Evolutionary conservation across 2,113 vertebrate genomes (phyloP).

Genomic region (Lota lota): DNA sequence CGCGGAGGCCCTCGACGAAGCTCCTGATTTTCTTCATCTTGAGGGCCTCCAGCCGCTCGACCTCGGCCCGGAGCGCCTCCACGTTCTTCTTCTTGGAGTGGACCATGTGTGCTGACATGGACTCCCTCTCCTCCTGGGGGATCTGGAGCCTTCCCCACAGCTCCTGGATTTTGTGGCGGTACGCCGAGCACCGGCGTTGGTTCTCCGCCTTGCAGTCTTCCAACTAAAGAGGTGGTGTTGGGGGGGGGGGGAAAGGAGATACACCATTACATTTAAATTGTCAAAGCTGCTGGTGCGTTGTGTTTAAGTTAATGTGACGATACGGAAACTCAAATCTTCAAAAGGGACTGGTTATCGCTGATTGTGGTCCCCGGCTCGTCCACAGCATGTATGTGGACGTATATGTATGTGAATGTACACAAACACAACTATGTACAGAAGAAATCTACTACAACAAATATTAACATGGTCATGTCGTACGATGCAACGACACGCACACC

Average conservation of each 20-base stretch:
- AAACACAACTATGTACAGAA: no score
- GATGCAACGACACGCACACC: no score
- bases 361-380: no score
- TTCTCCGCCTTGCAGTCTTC: conserved; percentile 75
- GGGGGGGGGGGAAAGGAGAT: background rate
- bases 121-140: conserved; percentile 76
- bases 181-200: conserved; percentile 68
- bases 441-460: no score
- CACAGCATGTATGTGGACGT: no score
- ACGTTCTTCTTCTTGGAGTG: conserved; percentile 73
- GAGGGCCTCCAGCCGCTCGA: conserved; percentile 78
- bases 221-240: conserved; percentile 65
- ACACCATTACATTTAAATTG: background rate
- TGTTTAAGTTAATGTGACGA: no score
- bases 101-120: conserved; percentile 66
- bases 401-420: background rate
- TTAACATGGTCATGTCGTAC: no score
- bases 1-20: conserved; percentile 75
- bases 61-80: conserved; percentile 82
- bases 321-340: no score
- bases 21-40: conserved; percentile 84
- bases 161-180: conserved; percentile 74
- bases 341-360: no score
- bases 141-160: conserved; percentile 87
- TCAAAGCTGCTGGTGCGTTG: background rate